These are phyloP conservation scores for Catostylus mosaicus DNA, from an alignment of 30 jellyfish, hydroid and myxozoan species.

Conservation along the genomic window DNA sequence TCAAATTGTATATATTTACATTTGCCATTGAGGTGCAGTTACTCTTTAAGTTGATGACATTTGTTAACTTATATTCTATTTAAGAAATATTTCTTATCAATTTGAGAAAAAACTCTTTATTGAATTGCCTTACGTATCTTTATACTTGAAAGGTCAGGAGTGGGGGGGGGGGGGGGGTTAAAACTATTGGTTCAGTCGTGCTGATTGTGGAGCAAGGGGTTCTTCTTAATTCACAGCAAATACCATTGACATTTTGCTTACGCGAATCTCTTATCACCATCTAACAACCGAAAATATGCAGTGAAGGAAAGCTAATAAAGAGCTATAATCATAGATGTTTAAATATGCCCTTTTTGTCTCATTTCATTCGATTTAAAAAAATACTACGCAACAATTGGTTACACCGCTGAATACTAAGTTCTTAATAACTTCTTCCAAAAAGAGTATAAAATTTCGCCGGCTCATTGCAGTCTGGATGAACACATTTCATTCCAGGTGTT, in stretches of 20 bases:
- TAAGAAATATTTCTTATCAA: background rate
- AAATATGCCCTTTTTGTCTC: background rate
- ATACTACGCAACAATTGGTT: background rate
- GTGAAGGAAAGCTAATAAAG: background rate
- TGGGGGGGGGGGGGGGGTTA: background rate
- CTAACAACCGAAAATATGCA: no score
- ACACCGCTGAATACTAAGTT: background rate
- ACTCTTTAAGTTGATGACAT: background rate
- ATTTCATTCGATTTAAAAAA: background rate
- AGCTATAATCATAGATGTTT: background rate
- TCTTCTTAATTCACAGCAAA: no score
- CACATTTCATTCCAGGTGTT: conserved; percentile 71
- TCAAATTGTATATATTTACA: conserved; percentile 20
- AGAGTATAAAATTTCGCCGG: conserved; percentile 82
- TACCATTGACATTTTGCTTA: background rate
- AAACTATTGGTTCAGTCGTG: no score
- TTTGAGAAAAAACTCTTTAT: no score
- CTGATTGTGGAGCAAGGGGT: no score
- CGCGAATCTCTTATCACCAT: no score
- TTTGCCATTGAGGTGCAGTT: background rate
- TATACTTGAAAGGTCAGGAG: background rate
- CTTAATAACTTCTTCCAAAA: conserved; percentile 93
- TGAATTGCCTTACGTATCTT: background rate
- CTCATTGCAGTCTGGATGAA: conserved; percentile 82
- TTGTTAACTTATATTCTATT: background rate